Percentiles rank a stretch among this genome's conserved stretches.
Conservation (phyloP, 2,888 invertebrate genomes). For the Bursaphelenchus okinawaensis region DNA sequence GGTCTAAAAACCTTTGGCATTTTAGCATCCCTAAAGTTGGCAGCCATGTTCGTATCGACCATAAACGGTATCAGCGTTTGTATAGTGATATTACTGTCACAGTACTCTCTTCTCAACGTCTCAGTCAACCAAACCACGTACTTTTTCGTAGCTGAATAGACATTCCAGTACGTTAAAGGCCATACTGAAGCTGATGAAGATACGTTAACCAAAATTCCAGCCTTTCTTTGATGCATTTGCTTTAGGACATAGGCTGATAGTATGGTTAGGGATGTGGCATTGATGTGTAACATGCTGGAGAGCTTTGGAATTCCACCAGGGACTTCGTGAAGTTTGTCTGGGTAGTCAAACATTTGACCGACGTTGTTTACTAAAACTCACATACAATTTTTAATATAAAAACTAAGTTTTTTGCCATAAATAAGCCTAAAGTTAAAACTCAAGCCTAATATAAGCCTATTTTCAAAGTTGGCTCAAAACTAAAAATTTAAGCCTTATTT, state of each 20-base stretch:
- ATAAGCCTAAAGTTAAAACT: no score
- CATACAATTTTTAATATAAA: no score
- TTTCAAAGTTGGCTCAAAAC: no score
- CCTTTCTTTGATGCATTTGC: conserved; percentile 72
- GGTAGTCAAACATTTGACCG: conserved; percentile 77
- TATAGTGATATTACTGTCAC: conserved; percentile 57
- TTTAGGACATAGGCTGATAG: conserved; percentile 81
- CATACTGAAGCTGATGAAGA: conserved; percentile 75
- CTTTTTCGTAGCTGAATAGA: conserved; percentile 79
- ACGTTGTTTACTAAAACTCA: conserved; percentile 80
- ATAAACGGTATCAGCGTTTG: conserved; percentile 50
- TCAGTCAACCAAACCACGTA: conserved; percentile 52
- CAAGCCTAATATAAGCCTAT: no score
- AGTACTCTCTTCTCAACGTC: conserved; percentile 59
- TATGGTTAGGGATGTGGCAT: conserved; percentile 72
- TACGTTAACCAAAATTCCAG: conserved; percentile 81
- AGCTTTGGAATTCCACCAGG: background rate
- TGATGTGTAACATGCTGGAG: conserved; percentile 64
- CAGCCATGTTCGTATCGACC: conserved; percentile 52
- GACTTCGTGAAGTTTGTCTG: conserved; percentile 64
- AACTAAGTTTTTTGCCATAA: no score
- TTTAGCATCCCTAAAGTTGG: no score
- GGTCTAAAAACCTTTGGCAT: no score
- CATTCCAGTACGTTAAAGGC: conserved; percentile 65
- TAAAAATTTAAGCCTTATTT: no score